A percentile compares a stretch with the other conserved stretches of the same genome.
These are phyloP conservation scores for Adrianichthys oophorus DNA, from an alignment of 2,797 vertebrate genomes.

Conservation along the genomic window DNA sequence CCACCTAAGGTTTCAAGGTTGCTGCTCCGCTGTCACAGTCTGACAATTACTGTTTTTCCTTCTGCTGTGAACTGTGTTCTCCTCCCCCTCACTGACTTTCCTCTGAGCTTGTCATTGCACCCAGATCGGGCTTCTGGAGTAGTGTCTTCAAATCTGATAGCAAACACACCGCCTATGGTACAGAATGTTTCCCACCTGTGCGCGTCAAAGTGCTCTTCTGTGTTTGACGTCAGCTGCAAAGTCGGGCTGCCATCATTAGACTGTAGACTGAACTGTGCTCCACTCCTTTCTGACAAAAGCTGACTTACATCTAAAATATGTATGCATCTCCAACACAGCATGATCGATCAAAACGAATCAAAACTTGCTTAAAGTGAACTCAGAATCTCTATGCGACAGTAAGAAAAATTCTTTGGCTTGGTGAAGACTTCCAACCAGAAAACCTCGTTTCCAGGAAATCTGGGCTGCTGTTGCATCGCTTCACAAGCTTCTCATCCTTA, in stretches of 20 bases:
- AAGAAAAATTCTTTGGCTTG: too few relatives aligned
- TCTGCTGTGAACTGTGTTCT: conserved; percentile 42
- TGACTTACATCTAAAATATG: too few relatives aligned
- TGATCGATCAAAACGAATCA: too few relatives aligned
- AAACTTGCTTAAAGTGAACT: too few relatives aligned
- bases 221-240: conserved; percentile 4
- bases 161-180: conserved; percentile 4
- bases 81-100: conserved; percentile 45
- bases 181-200: conserved; percentile 9
- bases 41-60: conserved; percentile 28
- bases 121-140: conserved; percentile 38
- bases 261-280: neutral
- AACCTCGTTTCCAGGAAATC: too few relatives aligned
- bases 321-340: too few relatives aligned
- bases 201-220: neutral
- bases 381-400: too few relatives aligned
- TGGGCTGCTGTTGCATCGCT: too few relatives aligned
- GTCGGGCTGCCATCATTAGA: neutral
- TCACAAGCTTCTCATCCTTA: too few relatives aligned
- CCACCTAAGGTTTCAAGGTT: conserved; percentile 74
- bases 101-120: conserved; percentile 39
- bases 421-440: too few relatives aligned
- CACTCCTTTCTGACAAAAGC: conserved; percentile 3
- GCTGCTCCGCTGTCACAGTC: conserved; percentile 53
- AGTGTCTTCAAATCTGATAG: conserved; percentile 29